phyloP scores from a whole-genome alignment of 2,888 invertebrate species.

The Syritta pipiens region DNA sequence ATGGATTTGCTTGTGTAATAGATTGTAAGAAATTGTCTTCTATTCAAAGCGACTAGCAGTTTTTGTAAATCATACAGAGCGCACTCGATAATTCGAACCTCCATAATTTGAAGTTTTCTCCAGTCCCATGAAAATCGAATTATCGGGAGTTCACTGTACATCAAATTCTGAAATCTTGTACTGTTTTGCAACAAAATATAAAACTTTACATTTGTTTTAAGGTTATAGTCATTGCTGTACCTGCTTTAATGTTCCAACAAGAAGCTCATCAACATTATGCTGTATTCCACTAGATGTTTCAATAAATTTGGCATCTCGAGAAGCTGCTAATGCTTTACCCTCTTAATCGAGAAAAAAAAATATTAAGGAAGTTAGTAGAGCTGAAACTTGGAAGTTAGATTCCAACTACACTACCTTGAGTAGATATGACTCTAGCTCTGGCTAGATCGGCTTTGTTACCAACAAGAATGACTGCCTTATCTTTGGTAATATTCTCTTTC shows the following conservation, averaged over 20 bases:
- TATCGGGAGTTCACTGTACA: too few relatives aligned
- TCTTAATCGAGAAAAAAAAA: conserved; percentile 81
- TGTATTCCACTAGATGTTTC: conserved; percentile 97
- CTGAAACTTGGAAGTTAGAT: not conserved
- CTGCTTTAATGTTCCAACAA: conserved; percentile 95
- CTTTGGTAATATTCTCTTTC: conserved; percentile 89
- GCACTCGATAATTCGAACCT: too few relatives aligned
- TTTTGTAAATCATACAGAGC: too few relatives aligned
- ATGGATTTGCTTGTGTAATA: too few relatives aligned
- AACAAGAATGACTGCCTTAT: conserved; percentile 92
- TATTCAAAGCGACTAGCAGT: too few relatives aligned
- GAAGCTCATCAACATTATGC: conserved; percentile 96
- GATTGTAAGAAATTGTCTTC: too few relatives aligned
- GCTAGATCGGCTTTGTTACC: conserved; percentile 97
- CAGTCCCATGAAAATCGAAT: too few relatives aligned
- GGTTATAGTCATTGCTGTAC: too few relatives aligned
- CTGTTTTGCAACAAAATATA: too few relatives aligned
- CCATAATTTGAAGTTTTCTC: too few relatives aligned
- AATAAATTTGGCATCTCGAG: conserved; percentile 94
- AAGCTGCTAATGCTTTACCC: conserved; percentile 93
- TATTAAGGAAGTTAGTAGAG: not conserved
- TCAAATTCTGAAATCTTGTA: too few relatives aligned
- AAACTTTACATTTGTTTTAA: too few relatives aligned
- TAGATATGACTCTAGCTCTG: conserved; percentile 89
- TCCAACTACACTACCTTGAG: conserved; percentile 91